These are phyloP conservation scores for Caenorhabditis macrosperma DNA, from an alignment of 2,888 invertebrate species.

Conservation along the genomic window DNA sequence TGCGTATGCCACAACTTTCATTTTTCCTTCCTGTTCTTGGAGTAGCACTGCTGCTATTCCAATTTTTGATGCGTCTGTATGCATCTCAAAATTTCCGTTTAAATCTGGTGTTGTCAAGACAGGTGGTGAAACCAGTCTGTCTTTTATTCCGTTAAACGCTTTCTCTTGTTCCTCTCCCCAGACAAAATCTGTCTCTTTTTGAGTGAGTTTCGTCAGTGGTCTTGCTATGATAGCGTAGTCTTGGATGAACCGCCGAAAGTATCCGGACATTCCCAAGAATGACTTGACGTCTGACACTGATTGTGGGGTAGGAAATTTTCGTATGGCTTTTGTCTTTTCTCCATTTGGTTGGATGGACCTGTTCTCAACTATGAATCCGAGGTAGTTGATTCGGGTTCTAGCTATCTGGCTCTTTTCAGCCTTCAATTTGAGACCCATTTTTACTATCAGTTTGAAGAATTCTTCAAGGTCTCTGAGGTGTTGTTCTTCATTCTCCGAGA, in stretches of 20 bases:
- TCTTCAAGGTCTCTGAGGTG: constrained; percentile 62
- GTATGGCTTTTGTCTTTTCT: constrained; percentile 39
- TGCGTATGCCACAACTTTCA: constrained; percentile 43
- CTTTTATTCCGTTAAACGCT: constrained; percentile 54
- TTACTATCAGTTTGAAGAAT: constrained; percentile 38
- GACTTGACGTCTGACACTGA: constrained; percentile 16
- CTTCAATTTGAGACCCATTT: constrained; percentile 56
- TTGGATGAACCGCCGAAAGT: constrained; percentile 62
- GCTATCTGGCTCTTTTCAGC: constrained; percentile 59
- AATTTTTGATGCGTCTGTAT: constrained; percentile 49
- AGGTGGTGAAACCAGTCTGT: constrained; percentile 34
- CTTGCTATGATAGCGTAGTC: constrained; percentile 52
- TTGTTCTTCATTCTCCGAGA: constrained; percentile 43
- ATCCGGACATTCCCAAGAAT: constrained; percentile 60
- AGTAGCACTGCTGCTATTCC: constrained; percentile 50
- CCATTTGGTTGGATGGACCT: constrained; percentile 59
- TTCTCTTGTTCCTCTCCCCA: constrained; percentile 43
- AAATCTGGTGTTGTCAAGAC: constrained; percentile 35
- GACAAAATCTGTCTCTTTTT: constrained; percentile 19
- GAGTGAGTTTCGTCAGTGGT: constrained; percentile 56
- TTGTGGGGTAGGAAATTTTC: constrained; percentile 33
- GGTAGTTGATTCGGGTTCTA: constrained; percentile 48
- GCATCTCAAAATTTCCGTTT: constrained; percentile 30
- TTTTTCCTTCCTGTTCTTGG: constrained; percentile 17
- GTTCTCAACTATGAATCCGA: constrained; percentile 59